Percentiles rank a stretch among this genome's conserved stretches.
phyloP scores from a whole-genome alignment of 2,888 invertebrate genomes.

The Parnassius orleans region DNA sequence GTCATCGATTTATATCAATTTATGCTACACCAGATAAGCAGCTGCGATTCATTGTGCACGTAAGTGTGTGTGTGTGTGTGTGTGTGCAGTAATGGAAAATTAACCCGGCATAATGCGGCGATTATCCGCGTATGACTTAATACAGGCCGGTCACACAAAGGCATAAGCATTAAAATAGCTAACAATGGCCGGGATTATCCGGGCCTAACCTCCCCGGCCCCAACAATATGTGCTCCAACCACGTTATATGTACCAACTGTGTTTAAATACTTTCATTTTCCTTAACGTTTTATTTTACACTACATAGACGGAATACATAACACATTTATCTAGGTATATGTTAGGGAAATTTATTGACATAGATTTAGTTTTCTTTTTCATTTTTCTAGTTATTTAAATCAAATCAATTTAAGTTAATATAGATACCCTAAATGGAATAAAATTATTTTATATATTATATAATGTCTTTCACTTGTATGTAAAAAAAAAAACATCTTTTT shows the following conservation, averaged over 20 bases:
- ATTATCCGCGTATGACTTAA: constrained; percentile 80
- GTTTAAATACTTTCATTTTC: constrained; percentile 12
- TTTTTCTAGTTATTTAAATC: no score
- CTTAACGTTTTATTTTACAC: no score
- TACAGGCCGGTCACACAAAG: constrained; percentile 72
- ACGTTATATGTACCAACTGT: constrained; percentile 35
- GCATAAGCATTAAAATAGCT: constrained; percentile 77
- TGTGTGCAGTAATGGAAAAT: constrained; percentile 66
- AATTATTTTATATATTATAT: no score
- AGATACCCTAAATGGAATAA: no score
- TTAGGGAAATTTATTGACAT: no score
- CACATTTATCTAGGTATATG: no score
- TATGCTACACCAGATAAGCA: constrained; percentile 42
- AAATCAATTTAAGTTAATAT: no score
- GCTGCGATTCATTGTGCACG: constrained; percentile 53
- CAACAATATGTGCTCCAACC: constrained; percentile 57
- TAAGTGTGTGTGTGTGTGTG: constrained; percentile 33
- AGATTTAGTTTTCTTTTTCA: no score
- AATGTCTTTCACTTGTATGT: no score
- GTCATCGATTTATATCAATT: constrained; percentile 8
- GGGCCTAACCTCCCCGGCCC: constrained; percentile 57
- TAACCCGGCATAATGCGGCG: constrained; percentile 76
- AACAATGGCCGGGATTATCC: constrained; percentile 76
- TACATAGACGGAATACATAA: no score
- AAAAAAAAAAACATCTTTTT: no score